Percentiles rank a stretch among this genome's conserved stretches.
These are phyloP conservation scores for Erpornis zantholeuca DNA, from an alignment of 2,113 vertebrate species.

Conservation along the genomic window DNA sequence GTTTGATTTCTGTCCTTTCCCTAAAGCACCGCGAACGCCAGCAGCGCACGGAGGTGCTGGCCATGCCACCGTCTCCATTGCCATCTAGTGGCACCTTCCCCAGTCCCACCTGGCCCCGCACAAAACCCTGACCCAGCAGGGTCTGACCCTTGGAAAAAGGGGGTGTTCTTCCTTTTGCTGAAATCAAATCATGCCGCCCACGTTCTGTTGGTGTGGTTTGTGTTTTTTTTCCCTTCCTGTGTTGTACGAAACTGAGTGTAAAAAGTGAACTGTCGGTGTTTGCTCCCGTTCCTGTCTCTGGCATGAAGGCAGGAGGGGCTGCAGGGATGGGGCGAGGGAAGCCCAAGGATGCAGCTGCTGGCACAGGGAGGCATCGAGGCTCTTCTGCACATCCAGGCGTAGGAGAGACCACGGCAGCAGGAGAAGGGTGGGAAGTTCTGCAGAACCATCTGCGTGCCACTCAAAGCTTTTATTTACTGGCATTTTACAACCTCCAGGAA, in stretches of 20 bases:
- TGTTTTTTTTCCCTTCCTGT: background rate
- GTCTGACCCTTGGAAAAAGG: accelerated
- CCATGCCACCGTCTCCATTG: background rate
- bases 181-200: accelerated
- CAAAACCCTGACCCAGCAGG: background rate
- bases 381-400: accelerated
- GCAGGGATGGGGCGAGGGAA: background rate
- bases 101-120: background rate
- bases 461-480: background rate
- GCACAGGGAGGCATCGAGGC: accelerated
- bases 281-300: accelerated
- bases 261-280: background rate
- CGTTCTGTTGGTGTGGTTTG: accelerated
- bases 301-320: background rate
- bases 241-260: accelerated
- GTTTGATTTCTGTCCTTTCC: accelerated
- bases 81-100: slow-evolving; percentile 43
- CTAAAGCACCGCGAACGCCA: accelerated
- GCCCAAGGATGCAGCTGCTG: background rate
- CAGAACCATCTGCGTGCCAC: background rate
- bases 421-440: background rate
- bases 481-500: background rate
- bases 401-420: background rate
- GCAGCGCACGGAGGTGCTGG: accelerated
- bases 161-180: accelerated